Evolutionary conservation across 2,797 vertebrate species (phyloP), one percentile per base, ranked within the genome.

Genomic region (Melanotaenia parkinsoni): DNA sequence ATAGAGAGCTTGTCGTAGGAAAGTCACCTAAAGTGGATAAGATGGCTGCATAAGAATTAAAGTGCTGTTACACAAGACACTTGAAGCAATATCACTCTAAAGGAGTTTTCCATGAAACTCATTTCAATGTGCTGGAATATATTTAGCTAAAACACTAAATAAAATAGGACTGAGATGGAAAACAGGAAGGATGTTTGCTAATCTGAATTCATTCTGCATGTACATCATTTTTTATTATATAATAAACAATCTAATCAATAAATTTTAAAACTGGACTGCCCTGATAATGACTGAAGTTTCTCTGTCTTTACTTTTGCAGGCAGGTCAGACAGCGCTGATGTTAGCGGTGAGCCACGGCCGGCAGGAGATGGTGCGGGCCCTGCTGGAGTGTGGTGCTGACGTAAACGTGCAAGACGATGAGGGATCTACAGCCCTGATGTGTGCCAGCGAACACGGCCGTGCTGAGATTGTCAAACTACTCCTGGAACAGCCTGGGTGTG

Each of bases 341-440:
- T 84, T 99, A 58, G 97, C 97, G 0, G 97, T 98, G 18, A 99
- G 96, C 77, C 98, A 99, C 0, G 97, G 97, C 0, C 93, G 95
- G 22, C 95, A 96, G 90, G 97, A 98, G 91, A 99, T 97, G 97
- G 97, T 97, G 70, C 95, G 92, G 2, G 95, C 95, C 0, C 91
- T 99, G 76, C 94, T 99, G 0, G 88, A 93, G 4, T 96, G 96
- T 0, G 96, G 96, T 0, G 97, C 96, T 0, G 94, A 97, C 0
- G 95, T 98, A 3, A 98, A 99, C 40, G 87, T 95, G 10, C 97
- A 98, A 82, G 98, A 99, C 0, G 97, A 96, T 0, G 97, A 99
- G 24, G 97, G 98, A 32, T 98, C 97, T 0, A 99, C 98, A 0
- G 97, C 98, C 0, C 94, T 99, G 20, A 99, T 99, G 98, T 98